Evolutionary conservation across 35 echinoderm and acorn worm genomes (phyloP), one percentile per base, ranked within the genome.

Genomic region (Nesometra sesokonis): DNA sequence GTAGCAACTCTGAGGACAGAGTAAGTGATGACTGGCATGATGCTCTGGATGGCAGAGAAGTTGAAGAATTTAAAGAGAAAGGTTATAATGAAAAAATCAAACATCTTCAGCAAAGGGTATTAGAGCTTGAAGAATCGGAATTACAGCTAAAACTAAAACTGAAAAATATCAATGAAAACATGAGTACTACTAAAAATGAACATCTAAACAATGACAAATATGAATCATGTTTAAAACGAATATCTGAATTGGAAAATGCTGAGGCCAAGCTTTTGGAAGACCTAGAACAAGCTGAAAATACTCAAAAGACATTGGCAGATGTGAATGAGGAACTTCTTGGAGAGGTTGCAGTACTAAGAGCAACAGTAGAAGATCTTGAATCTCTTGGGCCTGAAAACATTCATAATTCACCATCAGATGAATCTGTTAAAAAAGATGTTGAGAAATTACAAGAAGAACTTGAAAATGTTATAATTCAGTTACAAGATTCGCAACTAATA

Each of bases 111-210:
- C 13, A 87, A 80, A 87, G 77, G 17, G 79, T 91, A 35, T 27
- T 19, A 77, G 87, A 86, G 80, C 80, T 89, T 4, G 86, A 88
- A 81, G 57, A 78, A 43, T 52, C 47, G 21, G 36, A 87, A 46
- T 35, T 87, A 39, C 84, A 87, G 35, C 33, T 90, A 46, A 30
- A 35, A 39, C 35, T 37, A 11, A 15, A 37, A 39, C 78, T 88
- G 81, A 21, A 88, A 39, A 80, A 32, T 19, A 29, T 81, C 0
- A 13, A 83, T 9, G 9, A 83, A 37, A 29, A 39, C 33, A 34
- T 33, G 29, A 4, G 15, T 4, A 17, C 15, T 17, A 17, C 34
- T 4, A 37, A 30, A 5, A 37, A 39, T 39, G 30, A 83, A 3
- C 11, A 37, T 30, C 34, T 38, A 83, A 38, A 9, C 23, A 5